A percentile compares a stretch with the other conserved stretches of the same genome.
phyloP scores from a whole-genome alignment of 2,113 vertebrate genomes.

The Forbesichthys agassizii region DNA sequence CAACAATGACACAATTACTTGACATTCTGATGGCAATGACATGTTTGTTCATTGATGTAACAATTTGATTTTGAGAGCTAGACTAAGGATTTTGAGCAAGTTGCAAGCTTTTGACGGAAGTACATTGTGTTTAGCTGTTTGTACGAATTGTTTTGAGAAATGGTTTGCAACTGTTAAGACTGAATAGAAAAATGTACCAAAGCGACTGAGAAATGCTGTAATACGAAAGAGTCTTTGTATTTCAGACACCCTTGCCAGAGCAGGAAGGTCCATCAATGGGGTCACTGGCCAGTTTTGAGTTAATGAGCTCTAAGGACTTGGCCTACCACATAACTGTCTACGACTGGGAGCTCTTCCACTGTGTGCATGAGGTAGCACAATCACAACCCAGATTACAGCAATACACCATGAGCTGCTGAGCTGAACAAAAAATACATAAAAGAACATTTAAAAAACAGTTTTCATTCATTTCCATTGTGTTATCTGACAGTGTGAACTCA shows the following conservation, averaged over 20 bases:
- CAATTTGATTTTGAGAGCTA: too few relatives aligned
- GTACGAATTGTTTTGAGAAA: too few relatives aligned
- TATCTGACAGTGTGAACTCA: constrained; percentile 86
- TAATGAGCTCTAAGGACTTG: constrained; percentile 98
- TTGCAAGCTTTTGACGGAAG: too few relatives aligned
- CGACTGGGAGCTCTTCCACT: constrained; percentile 98
- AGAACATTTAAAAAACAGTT: background rate
- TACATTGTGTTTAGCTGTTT: too few relatives aligned
- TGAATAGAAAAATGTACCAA: too few relatives aligned
- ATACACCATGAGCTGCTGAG: background rate
- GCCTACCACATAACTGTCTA: constrained; percentile 95
- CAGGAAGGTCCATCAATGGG: constrained; percentile 91
- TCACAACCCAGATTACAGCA: background rate
- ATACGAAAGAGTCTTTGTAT: constrained; percentile 9
- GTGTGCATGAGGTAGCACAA: constrained; percentile 90
- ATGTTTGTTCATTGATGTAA: too few relatives aligned
- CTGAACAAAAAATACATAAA: background rate
- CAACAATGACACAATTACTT: too few relatives aligned
- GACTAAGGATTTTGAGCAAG: too few relatives aligned
- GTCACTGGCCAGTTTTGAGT: constrained; percentile 87
- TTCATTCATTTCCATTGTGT: background rate
- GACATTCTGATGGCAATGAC: too few relatives aligned
- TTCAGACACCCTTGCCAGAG: constrained; percentile 88
- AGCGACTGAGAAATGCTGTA: background rate
- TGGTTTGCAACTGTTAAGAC: too few relatives aligned